Conservation (phyloP, 2,888 invertebrate genomes). For the Octonoba sinensis region DNA sequence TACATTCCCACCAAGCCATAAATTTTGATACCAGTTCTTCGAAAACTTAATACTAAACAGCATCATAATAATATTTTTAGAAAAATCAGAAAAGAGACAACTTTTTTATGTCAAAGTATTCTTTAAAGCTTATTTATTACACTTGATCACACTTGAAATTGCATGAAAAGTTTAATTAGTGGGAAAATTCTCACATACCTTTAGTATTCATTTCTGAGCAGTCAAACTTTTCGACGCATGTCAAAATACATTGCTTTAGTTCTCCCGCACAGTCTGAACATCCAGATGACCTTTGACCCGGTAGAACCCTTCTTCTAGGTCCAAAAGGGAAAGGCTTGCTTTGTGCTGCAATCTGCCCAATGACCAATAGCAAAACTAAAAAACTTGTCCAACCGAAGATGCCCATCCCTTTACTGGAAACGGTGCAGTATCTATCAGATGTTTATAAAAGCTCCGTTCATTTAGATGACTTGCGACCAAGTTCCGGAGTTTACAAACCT, state of each 20-base stretch:
- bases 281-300: constrained; percentile 58
- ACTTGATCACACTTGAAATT: too few species aligned
- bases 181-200: constrained; percentile 28
- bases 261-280: constrained; percentile 58
- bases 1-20: too few species aligned
- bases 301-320: constrained; percentile 49
- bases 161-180: too few species aligned
- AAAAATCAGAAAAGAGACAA: too few species aligned
- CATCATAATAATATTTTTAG: too few species aligned
- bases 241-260: constrained; percentile 52
- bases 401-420: neutral
- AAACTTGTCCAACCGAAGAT: neutral
- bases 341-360: constrained; percentile 28
- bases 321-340: constrained; percentile 60
- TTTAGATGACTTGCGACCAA: constrained; percentile 5
- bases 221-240: constrained; percentile 53
- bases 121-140: too few species aligned
- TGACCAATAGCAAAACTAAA: constrained; percentile 13
- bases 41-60: too few species aligned
- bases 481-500: constrained; percentile 36
- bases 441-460: neutral
- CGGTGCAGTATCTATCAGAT: neutral
- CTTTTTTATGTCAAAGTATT: too few species aligned
- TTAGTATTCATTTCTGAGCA: constrained; percentile 60
- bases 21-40: too few species aligned